Evolutionary conservation across 2,797 vertebrate species (phyloP), one percentile per base, ranked within the genome.

Genomic region (Fratercula arctica): DNA sequence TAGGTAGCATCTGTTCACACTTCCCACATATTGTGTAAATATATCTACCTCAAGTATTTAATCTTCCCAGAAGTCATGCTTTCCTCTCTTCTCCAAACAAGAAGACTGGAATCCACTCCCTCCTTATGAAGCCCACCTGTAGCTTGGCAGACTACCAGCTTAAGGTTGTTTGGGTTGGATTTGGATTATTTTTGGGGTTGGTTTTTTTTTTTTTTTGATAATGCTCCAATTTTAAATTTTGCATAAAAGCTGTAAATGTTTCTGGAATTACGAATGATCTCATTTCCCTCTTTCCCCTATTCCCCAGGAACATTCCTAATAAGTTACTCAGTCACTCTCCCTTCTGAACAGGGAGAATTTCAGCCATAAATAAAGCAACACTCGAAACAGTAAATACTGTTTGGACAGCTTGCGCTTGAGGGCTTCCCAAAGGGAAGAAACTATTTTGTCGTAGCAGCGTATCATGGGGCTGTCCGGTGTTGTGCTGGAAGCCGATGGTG

Each of bases 1-100:
- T 94, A 83, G 85, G 91, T 83, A 77, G 91, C 91, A 91, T 96
- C 89, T 96, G 93, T 94, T 97, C 90, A 87, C 91, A 81, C 92
- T 91, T 96, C 81, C 95, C 88, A 94, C 94, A 29, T 94, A 74
- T 28, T 87, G 93, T 89, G 88, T 90, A 96, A 95, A 95, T 96
- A 85, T 94, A 90, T 96, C 94, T 75, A 53, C 63, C 85, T 95
- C 73, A 87, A 93, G 83, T 88, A 87, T 91, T 95, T 93, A 9
- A 90, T 93, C 51, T 89, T 90, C 77, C 56, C 74, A 94, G 77
- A 93, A 93, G 83, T 90, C 69, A 64, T 69, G 73, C 59, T 95
- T 96, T 86, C 43, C 31, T 92, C 76, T 92, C 60, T 77, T 93
- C 57, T 84, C 43, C 67, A 87, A 89, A 91, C 45, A 81, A 88